A percentile compares a stretch with the other conserved stretches of the same genome.
Conservation (phyloP, 2,888 invertebrate species). For the Brachynemurus nebulosus region DNA sequence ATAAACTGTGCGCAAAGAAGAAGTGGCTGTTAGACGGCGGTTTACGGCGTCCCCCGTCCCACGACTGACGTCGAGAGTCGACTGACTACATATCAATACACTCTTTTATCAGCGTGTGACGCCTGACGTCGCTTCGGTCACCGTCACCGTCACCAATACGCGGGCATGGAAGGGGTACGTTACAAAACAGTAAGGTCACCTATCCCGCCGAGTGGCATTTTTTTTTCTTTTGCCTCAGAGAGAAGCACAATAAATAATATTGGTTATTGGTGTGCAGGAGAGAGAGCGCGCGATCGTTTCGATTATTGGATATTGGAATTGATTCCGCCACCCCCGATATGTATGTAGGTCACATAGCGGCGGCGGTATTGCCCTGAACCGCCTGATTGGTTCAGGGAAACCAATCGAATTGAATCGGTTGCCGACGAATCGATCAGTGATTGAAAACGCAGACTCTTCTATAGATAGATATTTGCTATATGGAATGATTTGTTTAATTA, state of each 20-base stretch:
- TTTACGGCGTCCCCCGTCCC: not conserved
- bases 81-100: too few species aligned
- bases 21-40: slow-evolving; percentile 3
- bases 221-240: not conserved
- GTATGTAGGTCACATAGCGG: not conserved
- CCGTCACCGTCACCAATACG: not conserved
- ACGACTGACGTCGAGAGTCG: not conserved
- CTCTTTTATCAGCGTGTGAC: slow-evolving; percentile 4
- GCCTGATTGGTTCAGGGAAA: slow-evolving; percentile 16
- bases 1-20: slow-evolving; percentile 12
- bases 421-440: too few species aligned
- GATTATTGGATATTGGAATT: slow-evolving; percentile 1
- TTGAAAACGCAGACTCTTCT: not conserved
- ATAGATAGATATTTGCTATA: too few species aligned
- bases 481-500: too few species aligned
- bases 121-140: slow-evolving; percentile 1
- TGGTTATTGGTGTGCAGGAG: not conserved
- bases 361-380: slow-evolving; percentile 12
- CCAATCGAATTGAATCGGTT: too few species aligned
- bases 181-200: slow-evolving; percentile 11
- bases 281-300: not conserved
- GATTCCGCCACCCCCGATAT: not conserved
- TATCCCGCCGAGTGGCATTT: slow-evolving; percentile 10
- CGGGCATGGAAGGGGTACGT: slow-evolving; percentile 1
- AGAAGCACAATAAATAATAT: not conserved